phyloP scores from a whole-genome alignment of 2,113 vertebrate genomes.

The Talpa occidentalis region DNA sequence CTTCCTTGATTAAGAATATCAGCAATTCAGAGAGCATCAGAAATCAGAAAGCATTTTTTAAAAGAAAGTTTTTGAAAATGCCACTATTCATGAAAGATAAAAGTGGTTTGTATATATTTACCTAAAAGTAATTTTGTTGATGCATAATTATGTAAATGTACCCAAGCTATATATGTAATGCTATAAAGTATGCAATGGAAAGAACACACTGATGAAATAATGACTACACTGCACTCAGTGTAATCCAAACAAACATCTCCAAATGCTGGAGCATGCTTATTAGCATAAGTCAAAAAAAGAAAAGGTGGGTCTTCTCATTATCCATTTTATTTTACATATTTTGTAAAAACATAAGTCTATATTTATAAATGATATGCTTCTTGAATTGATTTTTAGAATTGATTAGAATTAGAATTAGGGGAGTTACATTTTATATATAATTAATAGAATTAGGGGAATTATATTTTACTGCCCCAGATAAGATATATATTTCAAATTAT shows the following conservation, averaged over 20 bases:
- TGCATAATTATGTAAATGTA: conserved; percentile 53
- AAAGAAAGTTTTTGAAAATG: conserved; percentile 40
- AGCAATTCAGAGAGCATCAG: conserved; percentile 18
- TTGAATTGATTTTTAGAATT: neutral
- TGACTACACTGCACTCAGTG: neutral
- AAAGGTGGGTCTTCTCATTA: neutral
- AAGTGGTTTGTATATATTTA: conserved; percentile 58
- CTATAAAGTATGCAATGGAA: neutral
- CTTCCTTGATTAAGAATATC: neutral
- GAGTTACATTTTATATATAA: neutral
- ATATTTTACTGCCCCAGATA: conserved; percentile 1
- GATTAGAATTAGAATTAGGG: neutral
- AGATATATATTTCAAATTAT: neutral
- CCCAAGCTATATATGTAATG: neutral
- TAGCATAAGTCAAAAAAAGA: neutral
- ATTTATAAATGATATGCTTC: neutral
- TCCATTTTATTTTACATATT: neutral
- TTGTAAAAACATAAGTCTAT: neutral
- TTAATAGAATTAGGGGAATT: neutral
- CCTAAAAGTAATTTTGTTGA: conserved; percentile 59
- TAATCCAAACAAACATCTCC: conserved; percentile 30
- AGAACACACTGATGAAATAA: conserved; percentile 59
- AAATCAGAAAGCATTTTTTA: conserved; percentile 51
- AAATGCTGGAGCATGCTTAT: neutral
- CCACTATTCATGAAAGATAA: neutral